These are phyloP conservation scores for Plebejus melissa DNA, from an alignment of 2,888 invertebrate genomes.

Conservation along the genomic window DNA sequence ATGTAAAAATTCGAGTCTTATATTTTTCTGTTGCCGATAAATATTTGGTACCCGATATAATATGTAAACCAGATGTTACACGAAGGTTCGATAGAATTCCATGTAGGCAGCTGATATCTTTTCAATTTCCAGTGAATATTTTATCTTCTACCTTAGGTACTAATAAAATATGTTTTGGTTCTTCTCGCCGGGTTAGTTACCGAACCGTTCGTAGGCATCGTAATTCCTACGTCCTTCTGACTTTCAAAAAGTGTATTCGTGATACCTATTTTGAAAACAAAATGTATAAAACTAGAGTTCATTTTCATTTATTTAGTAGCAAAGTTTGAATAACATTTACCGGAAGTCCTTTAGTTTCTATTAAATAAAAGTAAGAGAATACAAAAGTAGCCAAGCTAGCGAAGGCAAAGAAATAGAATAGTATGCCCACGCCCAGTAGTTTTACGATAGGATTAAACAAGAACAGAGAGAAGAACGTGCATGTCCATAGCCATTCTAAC, in stretches of 20 bases:
- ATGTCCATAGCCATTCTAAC: neutral
- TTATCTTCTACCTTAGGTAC: too few relatives aligned
- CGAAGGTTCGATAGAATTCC: too few relatives aligned
- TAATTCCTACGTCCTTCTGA: too few relatives aligned
- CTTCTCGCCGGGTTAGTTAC: too few relatives aligned
- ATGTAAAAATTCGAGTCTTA: neutral
- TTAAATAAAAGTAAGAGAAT: constrained; percentile 11
- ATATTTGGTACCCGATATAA: too few relatives aligned
- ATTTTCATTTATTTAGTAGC: neutral
- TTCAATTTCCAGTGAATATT: too few relatives aligned
- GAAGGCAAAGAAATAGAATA: constrained; percentile 6
- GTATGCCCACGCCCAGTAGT: neutral
- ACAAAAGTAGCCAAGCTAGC: constrained; percentile 1
- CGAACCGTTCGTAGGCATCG: too few relatives aligned
- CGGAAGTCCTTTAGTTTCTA: constrained; percentile 12
- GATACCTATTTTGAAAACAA: too few relatives aligned
- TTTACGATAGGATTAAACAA: neutral
- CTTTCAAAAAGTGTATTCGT: too few relatives aligned
- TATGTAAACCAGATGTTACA: too few relatives aligned
- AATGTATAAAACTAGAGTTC: neutral
- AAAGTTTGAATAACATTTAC: constrained; percentile 18
- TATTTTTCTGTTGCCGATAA: neutral
- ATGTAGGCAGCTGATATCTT: too few relatives aligned
- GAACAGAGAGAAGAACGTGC: neutral
- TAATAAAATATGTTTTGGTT: too few relatives aligned